Evolutionary conservation across 2,888 invertebrate species (phyloP).

Genomic region (Macaria liturata): DNA sequence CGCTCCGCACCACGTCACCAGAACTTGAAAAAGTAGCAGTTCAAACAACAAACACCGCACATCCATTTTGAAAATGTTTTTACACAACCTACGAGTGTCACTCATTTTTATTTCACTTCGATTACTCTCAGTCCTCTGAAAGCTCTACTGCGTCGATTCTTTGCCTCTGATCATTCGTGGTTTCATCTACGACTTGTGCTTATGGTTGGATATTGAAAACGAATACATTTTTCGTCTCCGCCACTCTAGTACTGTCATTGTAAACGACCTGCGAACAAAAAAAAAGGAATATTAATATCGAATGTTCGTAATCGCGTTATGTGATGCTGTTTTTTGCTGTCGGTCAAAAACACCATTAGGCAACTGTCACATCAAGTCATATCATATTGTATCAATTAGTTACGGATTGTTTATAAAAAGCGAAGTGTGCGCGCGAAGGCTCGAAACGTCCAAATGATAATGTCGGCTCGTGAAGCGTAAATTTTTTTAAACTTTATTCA

Average conservation of each 20-base stretch:
- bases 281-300: conserved; percentile 37
- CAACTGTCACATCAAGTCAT: conserved; percentile 43
- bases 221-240: conserved; percentile 59
- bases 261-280: conserved; percentile 70
- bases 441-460: conserved; percentile 28
- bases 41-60: conserved; percentile 72
- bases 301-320: conserved; percentile 24
- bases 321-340: conserved; percentile 29
- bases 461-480: background rate
- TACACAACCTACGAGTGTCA: conserved; percentile 60
- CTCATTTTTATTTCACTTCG: conserved; percentile 53
- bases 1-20: conserved; percentile 70
- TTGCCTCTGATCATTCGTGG: conserved; percentile 31
- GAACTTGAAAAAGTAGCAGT: conserved; percentile 71
- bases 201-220: conserved; percentile 71
- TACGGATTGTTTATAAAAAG: conserved; percentile 34
- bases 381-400: conserved; percentile 38
- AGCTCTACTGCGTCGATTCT: conserved; percentile 39
- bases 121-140: conserved; percentile 36
- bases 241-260: conserved; percentile 67
- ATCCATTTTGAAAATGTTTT: conserved; percentile 60
- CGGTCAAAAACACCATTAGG: conserved; percentile 36
- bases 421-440: conserved; percentile 34
- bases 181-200: conserved; percentile 64
- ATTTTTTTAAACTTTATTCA: background rate